Base-by-base conservation (phyloP, 2,797 vertebrate genomes). In the Triplophysa yarkandensis region DNA sequence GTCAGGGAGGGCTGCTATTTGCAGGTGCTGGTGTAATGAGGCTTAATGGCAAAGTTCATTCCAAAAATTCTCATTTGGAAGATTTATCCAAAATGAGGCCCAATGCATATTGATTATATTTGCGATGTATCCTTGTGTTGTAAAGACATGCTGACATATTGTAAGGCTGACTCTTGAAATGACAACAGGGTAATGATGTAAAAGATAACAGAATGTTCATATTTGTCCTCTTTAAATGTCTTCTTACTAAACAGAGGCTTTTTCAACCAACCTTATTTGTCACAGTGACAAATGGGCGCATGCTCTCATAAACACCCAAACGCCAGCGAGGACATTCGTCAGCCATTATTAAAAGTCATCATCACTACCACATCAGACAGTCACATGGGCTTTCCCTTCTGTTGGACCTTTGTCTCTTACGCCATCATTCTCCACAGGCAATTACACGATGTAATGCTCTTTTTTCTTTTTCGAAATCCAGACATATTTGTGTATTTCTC, bases 21-120 rank as follows among this genome's bases (percentile, higher is more conserved):
- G 72, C 87, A 88, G 88, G 90, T 90, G 87, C 82, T 81, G 74
- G 76, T 68, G 77, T 67, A 46, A 71, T 30, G 48, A 63, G 55
- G 61, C 39, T 21, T 71, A 55, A 55, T 27, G 52, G 23, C 23
- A 27, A 27, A 55, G 52, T 55, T 55, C 14, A 28, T 6, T 14
- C 25, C 1, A 27, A 55, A 67, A 63, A 54, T 25, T 61, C 17
- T 39, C 36, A 39, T 34, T 11, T 19, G n/a, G n/a, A n/a, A n/a
- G n/a, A n/a, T n/a, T n/a, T n/a, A n/a, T 39, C 2, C 48, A 9
- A 54, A 54, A 55, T 2, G 8, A 48, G 23, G 25, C 13, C 6
- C 13, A 13, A 27, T 55, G 27, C 2, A 28, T 14, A 6, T 16
- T 28, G 25, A 16, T 16, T 50, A 21, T 4, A 46, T 46, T 17